A percentile compares a stretch with the other conserved stretches of the same genome.
phyloP scores from a whole-genome alignment of 1,140 invertebrate species.

The Drosophila malerkotliana region DNA sequence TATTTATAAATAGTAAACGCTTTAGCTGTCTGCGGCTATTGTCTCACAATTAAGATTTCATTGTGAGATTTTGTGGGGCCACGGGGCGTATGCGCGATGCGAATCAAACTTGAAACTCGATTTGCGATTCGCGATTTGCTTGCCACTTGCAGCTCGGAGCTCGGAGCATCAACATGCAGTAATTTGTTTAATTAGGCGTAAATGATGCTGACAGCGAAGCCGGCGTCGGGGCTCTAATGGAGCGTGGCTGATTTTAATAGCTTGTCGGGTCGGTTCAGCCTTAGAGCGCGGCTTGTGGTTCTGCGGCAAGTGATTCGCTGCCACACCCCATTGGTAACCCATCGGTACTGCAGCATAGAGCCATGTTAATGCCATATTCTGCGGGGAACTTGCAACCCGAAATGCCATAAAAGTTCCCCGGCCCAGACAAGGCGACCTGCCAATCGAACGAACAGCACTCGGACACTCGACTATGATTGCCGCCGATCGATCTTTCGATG shows the following conservation, averaged over 20 bases:
- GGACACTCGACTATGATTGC: slow-evolving; percentile 71
- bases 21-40: slow-evolving; percentile 48
- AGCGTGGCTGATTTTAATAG: slow-evolving; percentile 78
- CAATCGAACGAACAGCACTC: slow-evolving; percentile 50
- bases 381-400: slow-evolving; percentile 28
- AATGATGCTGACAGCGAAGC: slow-evolving; percentile 64
- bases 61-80: slow-evolving; percentile 61
- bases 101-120: not conserved
- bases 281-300: slow-evolving; percentile 52
- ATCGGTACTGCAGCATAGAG: slow-evolving; percentile 28
- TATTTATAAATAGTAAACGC: slow-evolving; percentile 69
- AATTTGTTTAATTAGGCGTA: slow-evolving; percentile 82
- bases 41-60: slow-evolving; percentile 78
- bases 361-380: slow-evolving; percentile 57
- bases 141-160: slow-evolving; percentile 46
- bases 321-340: slow-evolving; percentile 45
- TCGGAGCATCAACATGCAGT: slow-evolving; percentile 62
- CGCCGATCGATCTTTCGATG: slow-evolving; percentile 50
- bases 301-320: slow-evolving; percentile 60
- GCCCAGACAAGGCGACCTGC: slow-evolving; percentile 50
- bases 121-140: slow-evolving; percentile 35
- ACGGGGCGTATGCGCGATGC: slow-evolving; percentile 60
- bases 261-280: slow-evolving; percentile 69
- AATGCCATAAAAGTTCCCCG: slow-evolving; percentile 53
- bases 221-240: slow-evolving; percentile 63